phyloP scores from a whole-genome alignment of 2,888 invertebrate genomes.

The Coelopa pilipes region DNA sequence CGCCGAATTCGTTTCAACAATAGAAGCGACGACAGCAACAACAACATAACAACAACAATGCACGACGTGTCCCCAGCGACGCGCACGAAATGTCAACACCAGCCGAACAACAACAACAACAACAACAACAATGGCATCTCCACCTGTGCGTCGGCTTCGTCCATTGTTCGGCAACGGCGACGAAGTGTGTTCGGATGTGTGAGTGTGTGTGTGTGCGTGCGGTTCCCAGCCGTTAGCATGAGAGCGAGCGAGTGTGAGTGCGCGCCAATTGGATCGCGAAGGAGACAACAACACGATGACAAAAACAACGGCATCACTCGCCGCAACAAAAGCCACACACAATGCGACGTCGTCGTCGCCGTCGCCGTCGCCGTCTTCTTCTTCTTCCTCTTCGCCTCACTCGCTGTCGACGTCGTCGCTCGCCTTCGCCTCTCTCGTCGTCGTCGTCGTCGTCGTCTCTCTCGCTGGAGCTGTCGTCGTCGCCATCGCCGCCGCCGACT shows the following conservation, averaged over 20 bases:
- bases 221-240: too few species aligned
- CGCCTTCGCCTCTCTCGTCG: slow-evolving; percentile 47
- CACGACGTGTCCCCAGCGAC: slow-evolving; percentile 13
- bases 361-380: slow-evolving; percentile 38
- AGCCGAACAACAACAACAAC: slow-evolving; percentile 19
- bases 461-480: too few species aligned
- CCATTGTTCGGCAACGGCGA: slow-evolving; percentile 15
- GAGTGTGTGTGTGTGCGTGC: neutral
- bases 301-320: neutral
- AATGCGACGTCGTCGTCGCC: slow-evolving; percentile 29
- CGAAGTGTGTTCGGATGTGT: neutral
- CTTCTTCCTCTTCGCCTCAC: too few species aligned
- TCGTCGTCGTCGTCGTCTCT: too few species aligned
- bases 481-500: slow-evolving; percentile 48
- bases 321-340: slow-evolving; percentile 26
- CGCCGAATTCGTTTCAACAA: too few species aligned
- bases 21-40: too few species aligned
- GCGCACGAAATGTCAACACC: slow-evolving; percentile 24
- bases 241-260: neutral
- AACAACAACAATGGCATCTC: slow-evolving; percentile 24
- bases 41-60: neutral
- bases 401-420: too few species aligned
- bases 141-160: slow-evolving; percentile 49
- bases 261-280: slow-evolving; percentile 28
- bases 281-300: slow-evolving; percentile 31